Base-by-base conservation (phyloP, 1,140 invertebrate species). In the Drosophila malerkotliana region DNA sequence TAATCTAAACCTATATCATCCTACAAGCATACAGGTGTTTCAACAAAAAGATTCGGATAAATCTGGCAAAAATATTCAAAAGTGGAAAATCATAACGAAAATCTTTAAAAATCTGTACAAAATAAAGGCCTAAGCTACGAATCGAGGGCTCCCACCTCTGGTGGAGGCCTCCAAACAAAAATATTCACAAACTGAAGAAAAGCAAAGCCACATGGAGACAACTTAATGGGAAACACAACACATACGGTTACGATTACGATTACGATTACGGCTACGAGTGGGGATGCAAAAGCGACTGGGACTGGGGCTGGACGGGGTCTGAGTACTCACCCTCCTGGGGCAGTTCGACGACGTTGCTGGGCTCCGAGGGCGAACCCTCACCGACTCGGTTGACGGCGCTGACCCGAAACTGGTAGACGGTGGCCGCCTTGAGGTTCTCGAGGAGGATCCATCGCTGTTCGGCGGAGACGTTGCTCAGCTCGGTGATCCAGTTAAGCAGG, bases 331-430 rank as follows among this genome's bases (percentile, higher is more conserved):
- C 97, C 95, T 98, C 97, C 94, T 98, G 97, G 0, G 98, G 98
- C 77, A 99, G 93, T 72, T 96, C 95, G 47, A 99, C 94, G 14
- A 96, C 94, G 73, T 97, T 96, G 41, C 97, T 98, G 0, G 98
- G 95, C 41, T 96, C 94, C 2, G 98, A 99, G 2, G 97, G 94
- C 15, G 96, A 95, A 37, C 99, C 98, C 91, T 98, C 97, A 1
- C 99, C 98, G 1, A 98, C 97, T 26, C 96, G 95, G 92, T 99
- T 99, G 0, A 98, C 96, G 15, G 98, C 98, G 76, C 96, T 97
- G 1, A 99, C 96, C 68, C 98, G 93, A 92, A 99, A 99, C 91
- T 99, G 97, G 92, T 99, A 99, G 0, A 96, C 96, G 1, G 97
- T 96, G 0, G 98, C 98, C 0, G 98, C 98, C 92, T 98, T 97